These are phyloP conservation scores for Tragopan temminckii DNA, from an alignment of 2,797 vertebrate species.

Conservation along the genomic window DNA sequence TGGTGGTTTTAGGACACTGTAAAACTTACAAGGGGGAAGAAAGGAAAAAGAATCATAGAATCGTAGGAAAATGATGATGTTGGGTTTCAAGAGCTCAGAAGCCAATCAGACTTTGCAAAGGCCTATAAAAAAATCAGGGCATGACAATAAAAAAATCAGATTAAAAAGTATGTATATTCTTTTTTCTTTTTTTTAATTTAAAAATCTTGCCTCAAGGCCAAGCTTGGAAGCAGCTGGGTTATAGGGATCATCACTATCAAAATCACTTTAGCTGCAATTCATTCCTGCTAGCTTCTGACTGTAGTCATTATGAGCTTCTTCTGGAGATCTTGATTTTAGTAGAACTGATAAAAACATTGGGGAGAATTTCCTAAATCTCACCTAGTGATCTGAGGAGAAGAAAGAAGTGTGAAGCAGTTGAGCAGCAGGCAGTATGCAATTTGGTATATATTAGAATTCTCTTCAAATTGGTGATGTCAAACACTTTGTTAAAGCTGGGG, in stretches of 20 bases:
- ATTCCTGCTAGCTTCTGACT: constrained; percentile 78
- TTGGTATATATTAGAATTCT: constrained; percentile 40
- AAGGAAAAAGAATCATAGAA: constrained; percentile 38
- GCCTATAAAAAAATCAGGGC: constrained; percentile 66
- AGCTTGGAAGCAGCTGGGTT: constrained; percentile 77
- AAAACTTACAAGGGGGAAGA: constrained; percentile 54
- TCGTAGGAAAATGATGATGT: not conserved
- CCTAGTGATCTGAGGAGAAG: constrained; percentile 48
- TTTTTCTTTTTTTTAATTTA: constrained; percentile 79
- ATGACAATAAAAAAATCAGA: constrained; percentile 73
- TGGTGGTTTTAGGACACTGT: constrained; percentile 67
- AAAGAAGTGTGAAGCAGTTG: constrained; percentile 56
- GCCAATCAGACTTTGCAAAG: constrained; percentile 66
- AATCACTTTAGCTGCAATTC: constrained; percentile 78
- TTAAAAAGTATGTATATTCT: constrained; percentile 76
- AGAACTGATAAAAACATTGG: constrained; percentile 73
- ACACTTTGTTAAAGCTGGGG: constrained; percentile 36
- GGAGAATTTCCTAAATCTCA: constrained; percentile 65
- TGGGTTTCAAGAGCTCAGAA: constrained; percentile 73
- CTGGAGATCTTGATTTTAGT: constrained; percentile 77
- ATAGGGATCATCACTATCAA: constrained; percentile 78
- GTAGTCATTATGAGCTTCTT: constrained; percentile 76
- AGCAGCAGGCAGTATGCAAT: constrained; percentile 44
- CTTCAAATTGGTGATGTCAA: constrained; percentile 59
- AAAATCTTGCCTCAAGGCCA: constrained; percentile 79